Evolutionary conservation across 2,113 vertebrate genomes (phyloP).

Genomic region (Pseudopipra pipra): DNA sequence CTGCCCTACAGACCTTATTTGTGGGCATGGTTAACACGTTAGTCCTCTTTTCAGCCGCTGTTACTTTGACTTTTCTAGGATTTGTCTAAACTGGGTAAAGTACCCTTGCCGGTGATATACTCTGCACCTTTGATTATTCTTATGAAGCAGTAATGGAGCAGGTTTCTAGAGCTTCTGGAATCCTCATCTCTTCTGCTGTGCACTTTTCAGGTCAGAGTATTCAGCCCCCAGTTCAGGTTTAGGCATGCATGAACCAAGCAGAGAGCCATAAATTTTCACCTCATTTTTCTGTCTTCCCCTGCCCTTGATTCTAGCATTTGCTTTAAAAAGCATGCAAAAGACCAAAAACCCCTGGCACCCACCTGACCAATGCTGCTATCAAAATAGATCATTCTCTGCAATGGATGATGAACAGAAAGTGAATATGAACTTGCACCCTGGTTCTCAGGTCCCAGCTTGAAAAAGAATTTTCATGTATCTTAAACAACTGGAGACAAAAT

Average conservation of each 20-base stretch:
- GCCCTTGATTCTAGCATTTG: not conserved
- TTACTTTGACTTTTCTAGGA: not conserved
- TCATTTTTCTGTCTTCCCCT: not conserved
- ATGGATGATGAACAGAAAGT: not conserved
- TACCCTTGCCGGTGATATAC: not conserved
- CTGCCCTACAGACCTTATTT: not conserved
- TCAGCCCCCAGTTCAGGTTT: not conserved
- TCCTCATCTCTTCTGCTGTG: not conserved
- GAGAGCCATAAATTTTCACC: not conserved
- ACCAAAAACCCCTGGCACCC: not conserved
- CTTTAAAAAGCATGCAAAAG: not conserved
- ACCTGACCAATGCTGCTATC: not conserved
- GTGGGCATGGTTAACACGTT: not conserved
- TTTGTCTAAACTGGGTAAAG: not conserved
- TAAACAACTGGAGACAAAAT: not conserved
- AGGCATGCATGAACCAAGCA: not conserved
- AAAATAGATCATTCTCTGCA: not conserved
- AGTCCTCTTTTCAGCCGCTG: not conserved
- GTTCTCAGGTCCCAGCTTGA: not conserved
- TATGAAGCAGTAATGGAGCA: not conserved
- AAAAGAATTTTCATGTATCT: not conserved
- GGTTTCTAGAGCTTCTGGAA: not conserved
- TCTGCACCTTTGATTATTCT: not conserved
- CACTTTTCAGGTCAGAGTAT: not conserved
- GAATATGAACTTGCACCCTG: not conserved